phyloP scores from a whole-genome alignment of 2,888 invertebrate species.

The Anaspis maculata region DNA sequence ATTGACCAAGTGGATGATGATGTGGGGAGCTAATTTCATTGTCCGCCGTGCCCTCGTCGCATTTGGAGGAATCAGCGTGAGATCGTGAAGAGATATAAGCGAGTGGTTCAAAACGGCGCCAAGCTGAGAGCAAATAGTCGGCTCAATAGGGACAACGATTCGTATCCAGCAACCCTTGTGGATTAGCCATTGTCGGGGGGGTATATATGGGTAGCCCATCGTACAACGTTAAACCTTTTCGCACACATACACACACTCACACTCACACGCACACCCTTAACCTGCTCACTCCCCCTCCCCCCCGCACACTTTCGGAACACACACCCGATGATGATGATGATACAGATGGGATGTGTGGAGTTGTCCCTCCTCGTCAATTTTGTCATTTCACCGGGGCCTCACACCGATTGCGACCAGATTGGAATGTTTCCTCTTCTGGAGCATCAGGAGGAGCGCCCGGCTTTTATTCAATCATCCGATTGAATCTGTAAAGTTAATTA shows the following conservation, averaged over 20 bases:
- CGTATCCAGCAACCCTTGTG: slow-evolving; percentile 27
- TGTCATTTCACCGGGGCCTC: no score
- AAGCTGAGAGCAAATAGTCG: slow-evolving; percentile 35
- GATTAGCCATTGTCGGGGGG: slow-evolving; percentile 31
- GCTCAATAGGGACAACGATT: slow-evolving; percentile 29
- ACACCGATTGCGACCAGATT: no score
- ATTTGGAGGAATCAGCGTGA: slow-evolving; percentile 26
- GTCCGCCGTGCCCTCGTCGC: slow-evolving; percentile 1
- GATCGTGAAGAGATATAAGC: slow-evolving; percentile 27
- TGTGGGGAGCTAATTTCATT: not conserved
- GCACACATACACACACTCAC: slow-evolving; percentile 20
- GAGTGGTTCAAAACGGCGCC: slow-evolving; percentile 34
- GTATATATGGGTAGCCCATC: slow-evolving; percentile 16
- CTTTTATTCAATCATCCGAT: slow-evolving; percentile 17
- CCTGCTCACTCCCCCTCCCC: not conserved
- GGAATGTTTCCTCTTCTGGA: slow-evolving; percentile 13
- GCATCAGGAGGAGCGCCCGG: slow-evolving; percentile 1
- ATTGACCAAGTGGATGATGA: no score
- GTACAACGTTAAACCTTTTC: slow-evolving; percentile 29
- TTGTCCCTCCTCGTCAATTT: no score
- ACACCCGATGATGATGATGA: not conserved
- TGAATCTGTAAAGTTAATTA: slow-evolving; percentile 14
- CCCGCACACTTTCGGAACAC: no score
- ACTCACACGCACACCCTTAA: not conserved
- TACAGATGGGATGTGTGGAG: no score